phyloP scores from a whole-genome alignment of 2,113 vertebrate genomes.

The Python bivittatus region DNA sequence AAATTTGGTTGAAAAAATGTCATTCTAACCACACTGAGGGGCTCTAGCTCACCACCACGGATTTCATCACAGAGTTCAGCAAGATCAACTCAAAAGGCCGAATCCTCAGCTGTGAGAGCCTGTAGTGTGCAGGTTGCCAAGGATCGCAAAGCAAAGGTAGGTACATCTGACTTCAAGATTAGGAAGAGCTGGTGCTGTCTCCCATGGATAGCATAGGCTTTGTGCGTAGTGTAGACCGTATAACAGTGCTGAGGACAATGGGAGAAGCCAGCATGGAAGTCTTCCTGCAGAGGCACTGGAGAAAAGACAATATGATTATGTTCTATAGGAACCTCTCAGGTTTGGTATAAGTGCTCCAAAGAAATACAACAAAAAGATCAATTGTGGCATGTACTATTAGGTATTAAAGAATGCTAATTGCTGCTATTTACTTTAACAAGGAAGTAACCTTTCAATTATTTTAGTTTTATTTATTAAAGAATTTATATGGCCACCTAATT shows the following conservation, averaged over 20 bases:
- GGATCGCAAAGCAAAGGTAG: slow-evolving; percentile 79
- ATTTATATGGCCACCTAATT: background rate
- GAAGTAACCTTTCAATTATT: background rate
- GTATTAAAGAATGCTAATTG: background rate
- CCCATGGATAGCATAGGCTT: slow-evolving; percentile 79
- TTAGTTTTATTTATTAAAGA: background rate
- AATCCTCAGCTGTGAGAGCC: slow-evolving; percentile 45
- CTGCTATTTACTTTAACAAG: background rate
- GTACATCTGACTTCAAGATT: slow-evolving; percentile 75
- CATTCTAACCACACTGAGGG: background rate
- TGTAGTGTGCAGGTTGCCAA: slow-evolving; percentile 79
- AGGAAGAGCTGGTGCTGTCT: slow-evolving; percentile 82
- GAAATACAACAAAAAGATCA: background rate
- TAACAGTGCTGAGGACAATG: slow-evolving; percentile 74
- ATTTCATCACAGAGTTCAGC: background rate
- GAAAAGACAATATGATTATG: background rate
- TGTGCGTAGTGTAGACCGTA: slow-evolving; percentile 68
- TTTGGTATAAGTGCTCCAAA: background rate
- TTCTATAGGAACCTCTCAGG: background rate
- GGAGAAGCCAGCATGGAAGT: slow-evolving; percentile 34
- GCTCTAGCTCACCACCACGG: background rate
- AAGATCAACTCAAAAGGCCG: slow-evolving; percentile 29
- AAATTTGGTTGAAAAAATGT: background rate
- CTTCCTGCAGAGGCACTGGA: slow-evolving; percentile 51
- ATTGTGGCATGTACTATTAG: background rate